phyloP scores from a whole-genome alignment of 92 coral and sea anemone species.

The Siderastrea siderea region DNA sequence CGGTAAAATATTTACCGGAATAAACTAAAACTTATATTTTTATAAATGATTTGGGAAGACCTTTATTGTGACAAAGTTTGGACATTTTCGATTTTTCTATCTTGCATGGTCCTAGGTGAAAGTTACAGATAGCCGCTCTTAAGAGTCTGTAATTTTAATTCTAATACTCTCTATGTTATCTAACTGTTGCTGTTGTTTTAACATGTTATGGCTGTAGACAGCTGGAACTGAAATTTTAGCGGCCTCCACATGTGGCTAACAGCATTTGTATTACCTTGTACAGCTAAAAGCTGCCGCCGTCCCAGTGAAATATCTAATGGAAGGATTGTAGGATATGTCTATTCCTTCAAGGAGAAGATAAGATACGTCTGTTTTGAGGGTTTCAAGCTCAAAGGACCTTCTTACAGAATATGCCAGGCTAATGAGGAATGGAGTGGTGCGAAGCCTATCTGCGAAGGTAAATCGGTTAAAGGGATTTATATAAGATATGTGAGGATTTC shows the following conservation, averaged over 20 bases:
- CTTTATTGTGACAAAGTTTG: too few species aligned
- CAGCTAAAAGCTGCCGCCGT: conserved; percentile 53
- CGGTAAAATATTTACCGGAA: too few species aligned
- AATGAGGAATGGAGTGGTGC: conserved; percentile 86
- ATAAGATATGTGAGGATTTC: too few species aligned
- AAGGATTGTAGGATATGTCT: conserved; percentile 17
- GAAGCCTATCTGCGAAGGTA: conserved; percentile 81
- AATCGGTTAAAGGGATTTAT: neutral
- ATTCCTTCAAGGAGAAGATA: conserved; percentile 38
- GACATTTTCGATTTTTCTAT: too few species aligned
- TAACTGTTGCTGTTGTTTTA: too few species aligned
- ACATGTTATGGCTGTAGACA: too few species aligned
- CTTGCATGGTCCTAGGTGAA: too few species aligned
- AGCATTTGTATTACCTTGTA: neutral
- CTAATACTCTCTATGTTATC: too few species aligned
- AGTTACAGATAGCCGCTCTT: too few species aligned
- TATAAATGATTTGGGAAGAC: too few species aligned
- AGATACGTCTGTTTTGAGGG: conserved; percentile 35
- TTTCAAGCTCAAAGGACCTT: conserved; percentile 62
- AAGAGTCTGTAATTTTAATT: neutral
- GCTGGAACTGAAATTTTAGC: neutral
- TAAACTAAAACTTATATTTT: too few species aligned
- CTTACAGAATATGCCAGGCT: conserved; percentile 77
- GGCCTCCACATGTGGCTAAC: neutral
- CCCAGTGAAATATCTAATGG: conserved; percentile 23